A percentile compares a stretch with the other conserved stretches of the same genome.
Conservation (phyloP, 2,888 invertebrate species). For the Glyphotaelius pellucidus region DNA sequence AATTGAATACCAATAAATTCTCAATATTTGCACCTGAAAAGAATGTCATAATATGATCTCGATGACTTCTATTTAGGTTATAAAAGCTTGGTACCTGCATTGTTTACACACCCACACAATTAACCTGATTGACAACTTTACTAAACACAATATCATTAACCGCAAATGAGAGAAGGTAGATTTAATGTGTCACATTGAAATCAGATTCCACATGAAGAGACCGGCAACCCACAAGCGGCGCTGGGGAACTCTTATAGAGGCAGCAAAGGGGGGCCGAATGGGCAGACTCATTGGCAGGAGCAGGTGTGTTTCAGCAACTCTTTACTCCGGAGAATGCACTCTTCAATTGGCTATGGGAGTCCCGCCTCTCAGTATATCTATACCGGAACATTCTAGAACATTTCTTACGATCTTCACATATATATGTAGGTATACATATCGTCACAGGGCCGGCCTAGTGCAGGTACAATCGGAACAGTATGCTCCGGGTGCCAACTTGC, state of each 20-base stretch:
- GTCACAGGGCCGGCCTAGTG: background rate
- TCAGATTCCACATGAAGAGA: constrained; percentile 74
- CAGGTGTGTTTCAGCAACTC: constrained; percentile 58
- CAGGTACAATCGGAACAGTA: too few species aligned
- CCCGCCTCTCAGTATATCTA: background rate
- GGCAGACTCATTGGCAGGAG: constrained; percentile 88
- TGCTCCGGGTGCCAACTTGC: too few species aligned
- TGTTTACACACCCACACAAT: background rate
- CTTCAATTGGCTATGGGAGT: constrained; percentile 3
- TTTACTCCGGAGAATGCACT: background rate
- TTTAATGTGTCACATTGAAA: constrained; percentile 48
- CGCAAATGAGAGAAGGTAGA: constrained; percentile 29
- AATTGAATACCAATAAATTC: background rate
- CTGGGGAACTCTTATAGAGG: constrained; percentile 92
- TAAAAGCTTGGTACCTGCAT: background rate
- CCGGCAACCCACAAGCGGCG: constrained; percentile 83
- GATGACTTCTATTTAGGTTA: background rate
- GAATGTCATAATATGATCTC: background rate
- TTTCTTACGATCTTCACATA: background rate
- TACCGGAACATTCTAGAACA: background rate
- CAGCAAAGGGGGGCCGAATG: constrained; percentile 89
- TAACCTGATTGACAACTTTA: background rate
- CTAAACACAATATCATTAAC: background rate
- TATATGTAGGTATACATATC: background rate
- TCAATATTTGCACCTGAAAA: too few species aligned